Conservation (phyloP, 2,797 vertebrate species). For the Podarcis siculus region DNA sequence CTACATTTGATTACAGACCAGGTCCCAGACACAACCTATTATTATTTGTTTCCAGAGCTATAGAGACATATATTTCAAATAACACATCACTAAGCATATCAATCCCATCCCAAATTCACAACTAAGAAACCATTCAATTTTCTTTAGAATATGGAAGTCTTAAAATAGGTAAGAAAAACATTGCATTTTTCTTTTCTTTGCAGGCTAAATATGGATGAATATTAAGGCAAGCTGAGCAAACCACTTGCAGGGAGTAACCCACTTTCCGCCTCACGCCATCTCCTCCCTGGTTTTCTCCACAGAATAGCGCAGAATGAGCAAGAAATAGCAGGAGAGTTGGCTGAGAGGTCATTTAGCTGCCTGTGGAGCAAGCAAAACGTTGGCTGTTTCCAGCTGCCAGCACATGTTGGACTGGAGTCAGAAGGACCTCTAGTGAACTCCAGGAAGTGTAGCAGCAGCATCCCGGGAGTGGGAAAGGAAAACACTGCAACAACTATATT, state of each 20-base stretch:
- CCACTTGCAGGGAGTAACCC: neutral
- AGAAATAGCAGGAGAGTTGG: constrained; percentile 16
- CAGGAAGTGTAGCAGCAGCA: constrained; percentile 32
- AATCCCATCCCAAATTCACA: neutral
- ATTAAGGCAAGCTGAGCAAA: constrained; percentile 1
- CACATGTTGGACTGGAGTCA: constrained; percentile 34
- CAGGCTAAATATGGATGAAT: neutral
- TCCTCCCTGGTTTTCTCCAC: constrained; percentile 11
- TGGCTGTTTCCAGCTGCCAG: constrained; percentile 22
- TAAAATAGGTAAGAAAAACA: neutral
- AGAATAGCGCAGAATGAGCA: neutral
- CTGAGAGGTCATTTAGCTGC: constrained; percentile 23
- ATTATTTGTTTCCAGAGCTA: neutral
- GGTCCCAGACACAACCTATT: neutral
- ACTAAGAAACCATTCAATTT: neutral
- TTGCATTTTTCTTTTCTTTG: neutral
- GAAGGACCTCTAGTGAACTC: constrained; percentile 50
- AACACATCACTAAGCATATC: neutral
- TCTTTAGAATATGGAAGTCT: neutral
- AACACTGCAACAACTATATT: neutral
- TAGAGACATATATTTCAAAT: neutral
- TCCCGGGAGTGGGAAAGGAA: neutral
- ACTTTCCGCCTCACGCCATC: neutral
- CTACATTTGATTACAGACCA: neutral
- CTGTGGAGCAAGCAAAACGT: neutral